Evolutionary conservation across 2,888 invertebrate species (phyloP).

Genomic region (Malthinus seriepunctatus): DNA sequence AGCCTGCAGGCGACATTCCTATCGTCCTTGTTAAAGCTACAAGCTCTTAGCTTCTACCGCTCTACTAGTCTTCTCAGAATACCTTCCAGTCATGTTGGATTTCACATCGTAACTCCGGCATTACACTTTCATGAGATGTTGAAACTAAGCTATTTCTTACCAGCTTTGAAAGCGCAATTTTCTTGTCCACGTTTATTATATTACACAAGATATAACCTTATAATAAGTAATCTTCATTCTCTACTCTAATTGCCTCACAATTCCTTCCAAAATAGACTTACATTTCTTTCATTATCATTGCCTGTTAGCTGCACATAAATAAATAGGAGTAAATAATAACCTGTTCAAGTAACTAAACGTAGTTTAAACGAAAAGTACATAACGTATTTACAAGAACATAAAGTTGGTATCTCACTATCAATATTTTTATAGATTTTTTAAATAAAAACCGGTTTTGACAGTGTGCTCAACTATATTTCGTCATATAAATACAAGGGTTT

Average conservation of each 20-base stretch:
- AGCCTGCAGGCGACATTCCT: constrained; percentile 37
- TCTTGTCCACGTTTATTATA: neutral
- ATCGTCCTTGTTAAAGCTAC: constrained; percentile 34
- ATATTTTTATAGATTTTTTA: too few relatives aligned
- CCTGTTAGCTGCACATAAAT: too few relatives aligned
- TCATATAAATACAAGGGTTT: too few relatives aligned
- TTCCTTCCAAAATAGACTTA: too few relatives aligned
- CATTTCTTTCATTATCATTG: too few relatives aligned
- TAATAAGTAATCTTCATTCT: neutral
- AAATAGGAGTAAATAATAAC: too few relatives aligned
- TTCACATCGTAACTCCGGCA: constrained; percentile 11
- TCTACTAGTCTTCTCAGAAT: constrained; percentile 23
- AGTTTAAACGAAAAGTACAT: too few relatives aligned
- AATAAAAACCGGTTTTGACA: too few relatives aligned
- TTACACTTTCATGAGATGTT: constrained; percentile 11
- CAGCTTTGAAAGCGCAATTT: neutral
- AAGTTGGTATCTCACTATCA: too few relatives aligned
- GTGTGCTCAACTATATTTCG: too few relatives aligned
- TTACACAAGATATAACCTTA: neutral
- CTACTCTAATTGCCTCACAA: neutral
- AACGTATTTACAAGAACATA: too few relatives aligned
- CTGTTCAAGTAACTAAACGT: too few relatives aligned
- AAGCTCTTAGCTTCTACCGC: constrained; percentile 25
- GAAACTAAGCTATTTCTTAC: constrained; percentile 12
- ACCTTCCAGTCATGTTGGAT: constrained; percentile 32